Base-by-base conservation (phyloP, 2,797 vertebrate species). In the Pachyuromys duprasi region DNA sequence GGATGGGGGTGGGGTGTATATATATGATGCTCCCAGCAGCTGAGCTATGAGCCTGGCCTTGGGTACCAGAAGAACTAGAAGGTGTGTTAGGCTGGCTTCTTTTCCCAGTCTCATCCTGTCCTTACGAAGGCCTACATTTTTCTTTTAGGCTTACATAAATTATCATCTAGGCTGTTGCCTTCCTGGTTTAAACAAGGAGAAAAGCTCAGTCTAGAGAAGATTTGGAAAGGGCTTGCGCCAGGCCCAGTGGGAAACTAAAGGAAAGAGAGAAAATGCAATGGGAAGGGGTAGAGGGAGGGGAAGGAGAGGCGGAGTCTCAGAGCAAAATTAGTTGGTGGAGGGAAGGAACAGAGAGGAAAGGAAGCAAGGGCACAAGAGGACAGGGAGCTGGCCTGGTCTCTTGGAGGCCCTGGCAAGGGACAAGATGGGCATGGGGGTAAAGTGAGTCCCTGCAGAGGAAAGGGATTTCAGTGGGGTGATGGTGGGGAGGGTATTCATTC, bases 181-280 rank as follows among this genome's bases (percentile, higher is more conserved):
- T 57, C 39, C 89, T 88, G 75, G 45, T 94, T 49, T 92, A 72
- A 81, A 94, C 95, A 79, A 0, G 53, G 45, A 78, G 42, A 92
- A 75, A n/a, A 67, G 36, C 55, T 60, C 15, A 86, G 94, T 26
- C 89, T 88, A 62, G 45, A 96, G 97, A 69, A 57, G 89, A 91
- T 55, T 8, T 93, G 70, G 75, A 70, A 92, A 93, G 82, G 69
- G 74, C 69, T 72, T 49, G 63, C 53, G 87, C 62, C 84, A 72
- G 36, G 82, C 92, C 91, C 95, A 96, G 96, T 75, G 53, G 82
- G 93, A 91, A 31, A 79, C 74, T 70, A 55, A 95, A 79, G 70
- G 63, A 89, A 45, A 63, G 65, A 60, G 70, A 55, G 76, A 84
- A 84, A 95, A 95, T 57, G 78, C 69, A 79, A 17, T 11, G 36